Evolutionary conservation across 2,888 invertebrate species (phyloP), one percentile per base, ranked within the genome.

Genomic region (Danaus chrysippus): DNA sequence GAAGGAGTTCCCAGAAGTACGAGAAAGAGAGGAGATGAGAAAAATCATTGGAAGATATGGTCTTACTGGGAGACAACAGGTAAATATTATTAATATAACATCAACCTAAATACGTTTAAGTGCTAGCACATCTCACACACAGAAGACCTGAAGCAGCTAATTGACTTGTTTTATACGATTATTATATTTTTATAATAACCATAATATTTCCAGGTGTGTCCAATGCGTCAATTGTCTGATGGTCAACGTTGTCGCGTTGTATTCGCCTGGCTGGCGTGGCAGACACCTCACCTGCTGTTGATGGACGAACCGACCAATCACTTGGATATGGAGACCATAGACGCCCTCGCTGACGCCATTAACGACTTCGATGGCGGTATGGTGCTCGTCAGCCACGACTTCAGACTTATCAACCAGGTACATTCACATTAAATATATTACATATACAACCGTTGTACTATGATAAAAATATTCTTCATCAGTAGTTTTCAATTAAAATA

Each of bases 321-420:
- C 78, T 93, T 98, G 85, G 98, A 98, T 78, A 98, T 98, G 96
- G 98, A 98, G 90, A 99, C 99, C 0, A 99, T 99, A 70, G 99
- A 99, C 87, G 97, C 99, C 0, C 92, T 99, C 61, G 99, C 97
- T 1, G 99, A 99, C 73, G 99, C 99, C 34, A 95, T 99, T 76
- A 98, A 97, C 81, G 97, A 98, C 78, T 99, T 98, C 81, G 97
- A 98, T 71, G 99, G 99, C 54, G 99, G 99, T 71, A 96, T 99
- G 96, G 97, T 99, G 69, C 94, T 99, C 23, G 99, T 99, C 76
- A 98, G 98, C 90, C 99, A 99, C 96, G 99, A 99, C 93, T 99
- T 99, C 93, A 93, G 99, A 84, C 94, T 99, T 60, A 99, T 99
- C 69, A 98, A 96, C 90, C 99, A 99, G 94, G 99, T 98, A 82